Conservation (phyloP, 2,797 vertebrate species). For the Rallus crepitans region DNA sequence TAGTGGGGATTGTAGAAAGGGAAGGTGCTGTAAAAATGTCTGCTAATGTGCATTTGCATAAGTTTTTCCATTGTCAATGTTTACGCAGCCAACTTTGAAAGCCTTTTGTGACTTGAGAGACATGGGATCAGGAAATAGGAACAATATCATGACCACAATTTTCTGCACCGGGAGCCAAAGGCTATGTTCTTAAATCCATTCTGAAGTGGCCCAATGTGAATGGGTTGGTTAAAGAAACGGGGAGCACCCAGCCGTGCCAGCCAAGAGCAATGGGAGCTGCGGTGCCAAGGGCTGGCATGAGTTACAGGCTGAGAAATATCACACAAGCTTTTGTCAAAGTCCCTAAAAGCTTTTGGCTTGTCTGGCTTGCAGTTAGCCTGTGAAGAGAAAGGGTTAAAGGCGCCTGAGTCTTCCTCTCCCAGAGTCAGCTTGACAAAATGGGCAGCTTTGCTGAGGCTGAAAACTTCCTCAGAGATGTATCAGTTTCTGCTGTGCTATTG, state of each 20-base stretch:
- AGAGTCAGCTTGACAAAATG: not conserved
- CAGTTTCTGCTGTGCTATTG: constrained; percentile 10
- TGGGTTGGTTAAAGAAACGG: not conserved
- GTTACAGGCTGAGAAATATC: not conserved
- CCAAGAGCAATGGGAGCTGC: not conserved
- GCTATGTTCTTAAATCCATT: constrained; percentile 41
- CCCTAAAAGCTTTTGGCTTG: not conserved
- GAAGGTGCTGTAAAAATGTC: not conserved
- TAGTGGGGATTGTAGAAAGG: not conserved
- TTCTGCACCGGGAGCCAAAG: constrained; percentile 49
- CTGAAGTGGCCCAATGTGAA: not conserved
- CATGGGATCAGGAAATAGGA: constrained; percentile 62
- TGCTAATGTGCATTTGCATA: not conserved
- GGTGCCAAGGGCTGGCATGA: not conserved
- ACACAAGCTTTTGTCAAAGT: not conserved
- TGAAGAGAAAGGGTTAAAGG: not conserved
- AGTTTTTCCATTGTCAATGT: constrained; percentile 58
- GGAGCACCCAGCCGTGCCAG: not conserved
- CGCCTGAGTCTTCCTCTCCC: not conserved
- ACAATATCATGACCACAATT: constrained; percentile 61
- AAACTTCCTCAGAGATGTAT: not conserved
- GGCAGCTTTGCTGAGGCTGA: not conserved
- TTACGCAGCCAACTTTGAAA: constrained; percentile 46
- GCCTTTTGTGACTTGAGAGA: constrained; percentile 55
- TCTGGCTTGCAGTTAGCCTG: not conserved